These are phyloP conservation scores for Astropecten irregularis DNA, from an alignment of 53 echinoderm and acorn worm species.

Conservation along the genomic window DNA sequence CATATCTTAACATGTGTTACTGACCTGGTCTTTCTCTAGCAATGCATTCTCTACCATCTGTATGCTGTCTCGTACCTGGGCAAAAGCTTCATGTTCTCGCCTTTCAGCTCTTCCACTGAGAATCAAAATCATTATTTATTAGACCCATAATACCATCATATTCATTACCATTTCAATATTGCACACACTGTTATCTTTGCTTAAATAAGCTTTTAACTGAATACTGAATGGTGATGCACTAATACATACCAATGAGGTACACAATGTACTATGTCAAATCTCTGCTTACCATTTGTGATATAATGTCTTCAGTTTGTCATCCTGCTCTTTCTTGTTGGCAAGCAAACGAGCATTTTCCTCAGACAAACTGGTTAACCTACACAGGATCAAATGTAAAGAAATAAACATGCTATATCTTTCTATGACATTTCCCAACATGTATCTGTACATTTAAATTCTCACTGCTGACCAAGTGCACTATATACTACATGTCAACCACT, in stretches of 20 bases:
- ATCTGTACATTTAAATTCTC: too few species aligned
- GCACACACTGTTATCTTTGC: too few species aligned
- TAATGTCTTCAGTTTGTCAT: constrained; percentile 71
- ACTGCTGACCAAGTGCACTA: too few species aligned
- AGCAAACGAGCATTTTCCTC: constrained; percentile 67
- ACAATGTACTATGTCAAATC: background rate
- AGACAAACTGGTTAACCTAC: constrained; percentile 29
- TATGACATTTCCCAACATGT: too few species aligned
- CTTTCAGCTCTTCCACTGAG: constrained; percentile 78
- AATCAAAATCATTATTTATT: background rate
- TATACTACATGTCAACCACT: too few species aligned
- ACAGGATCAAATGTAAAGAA: background rate
- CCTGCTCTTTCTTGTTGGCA: constrained; percentile 68
- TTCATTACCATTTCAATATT: too few species aligned
- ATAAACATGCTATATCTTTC: too few species aligned
- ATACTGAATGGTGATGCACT: background rate
- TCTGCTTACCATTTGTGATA: constrained; percentile 77
- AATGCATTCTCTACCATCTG: constrained; percentile 97
- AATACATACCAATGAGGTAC: background rate
- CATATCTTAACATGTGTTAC: too few species aligned
- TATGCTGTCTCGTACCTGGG: constrained; percentile 93
- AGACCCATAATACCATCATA: background rate
- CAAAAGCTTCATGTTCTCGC: constrained; percentile 86
- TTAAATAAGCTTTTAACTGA: too few species aligned
- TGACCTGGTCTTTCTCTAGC: constrained; percentile 94